Percentiles rank a stretch among this genome's conserved stretches.
phyloP scores from a whole-genome alignment of 2,888 invertebrate species.

The Synanthedon vespiformis region DNA sequence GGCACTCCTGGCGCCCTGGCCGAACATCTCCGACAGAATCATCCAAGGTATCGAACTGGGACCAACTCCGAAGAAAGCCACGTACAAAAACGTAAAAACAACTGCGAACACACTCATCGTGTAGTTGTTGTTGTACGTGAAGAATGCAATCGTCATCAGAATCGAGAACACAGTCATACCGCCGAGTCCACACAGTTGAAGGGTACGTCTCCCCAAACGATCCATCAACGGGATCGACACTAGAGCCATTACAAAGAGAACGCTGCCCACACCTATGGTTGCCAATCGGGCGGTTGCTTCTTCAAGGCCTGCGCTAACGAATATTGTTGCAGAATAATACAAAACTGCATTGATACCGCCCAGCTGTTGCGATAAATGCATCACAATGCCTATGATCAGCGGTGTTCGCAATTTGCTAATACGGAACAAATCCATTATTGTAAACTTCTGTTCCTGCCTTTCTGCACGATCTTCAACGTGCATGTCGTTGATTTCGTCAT shows the following conservation, averaged over 20 bases:
- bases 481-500: slow-evolving; percentile 62
- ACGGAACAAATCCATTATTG: slow-evolving; percentile 42
- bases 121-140: slow-evolving; percentile 44
- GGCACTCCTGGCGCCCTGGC: slow-evolving; percentile 58
- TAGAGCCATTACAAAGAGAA: slow-evolving; percentile 80
- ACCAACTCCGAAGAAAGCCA: slow-evolving; percentile 63
- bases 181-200: slow-evolving; percentile 77
- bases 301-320: slow-evolving; percentile 72
- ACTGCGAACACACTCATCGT: slow-evolving; percentile 63
- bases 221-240: slow-evolving; percentile 83
- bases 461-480: slow-evolving; percentile 55
- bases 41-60: slow-evolving; percentile 69
- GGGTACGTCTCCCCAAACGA: slow-evolving; percentile 75
- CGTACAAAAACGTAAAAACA: slow-evolving; percentile 58
- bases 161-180: slow-evolving; percentile 81
- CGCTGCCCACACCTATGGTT: slow-evolving; percentile 78
- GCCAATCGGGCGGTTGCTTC: slow-evolving; percentile 73
- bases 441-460: slow-evolving; percentile 50
- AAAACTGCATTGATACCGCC: slow-evolving; percentile 72
- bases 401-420: slow-evolving; percentile 45
- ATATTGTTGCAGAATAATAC: slow-evolving; percentile 78
- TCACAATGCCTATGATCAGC: slow-evolving; percentile 57
- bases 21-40: slow-evolving; percentile 63
- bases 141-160: slow-evolving; percentile 73
- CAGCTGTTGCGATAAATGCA: slow-evolving; percentile 64